A percentile compares a stretch with the other conserved stretches of the same genome.
These are phyloP conservation scores for Listronotus oregonensis DNA, from an alignment of 1,140 invertebrate genomes.

Conservation along the genomic window DNA sequence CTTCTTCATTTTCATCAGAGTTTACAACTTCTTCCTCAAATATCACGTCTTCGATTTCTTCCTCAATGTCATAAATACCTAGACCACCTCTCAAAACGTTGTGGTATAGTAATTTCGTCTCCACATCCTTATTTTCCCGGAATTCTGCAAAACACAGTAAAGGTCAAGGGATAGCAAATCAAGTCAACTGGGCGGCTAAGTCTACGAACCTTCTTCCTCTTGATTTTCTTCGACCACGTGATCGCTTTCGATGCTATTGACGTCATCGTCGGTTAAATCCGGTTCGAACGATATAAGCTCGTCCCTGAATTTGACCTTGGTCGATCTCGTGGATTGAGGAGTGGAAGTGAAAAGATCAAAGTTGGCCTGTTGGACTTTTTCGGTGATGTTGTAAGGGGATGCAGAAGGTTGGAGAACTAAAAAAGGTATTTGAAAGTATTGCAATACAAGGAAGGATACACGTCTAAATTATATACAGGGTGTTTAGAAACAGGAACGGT, in stretches of 20 bases:
- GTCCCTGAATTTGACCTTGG: conserved; percentile 51
- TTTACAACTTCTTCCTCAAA: conserved; percentile 10
- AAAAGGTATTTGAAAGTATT: conserved; percentile 29
- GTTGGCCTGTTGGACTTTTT: conserved; percentile 53
- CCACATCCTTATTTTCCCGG: conserved; percentile 1
- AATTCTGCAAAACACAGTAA: conserved; percentile 5
- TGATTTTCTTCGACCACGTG: conserved; percentile 34
- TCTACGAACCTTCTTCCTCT: conserved; percentile 6
- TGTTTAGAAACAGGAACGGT: background rate
- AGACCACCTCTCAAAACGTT: conserved; percentile 21
- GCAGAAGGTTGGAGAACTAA: conserved; percentile 53
- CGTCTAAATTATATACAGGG: background rate
- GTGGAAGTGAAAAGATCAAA: conserved; percentile 45
- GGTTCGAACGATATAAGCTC: conserved; percentile 53
- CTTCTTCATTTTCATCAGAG: conserved; percentile 30
- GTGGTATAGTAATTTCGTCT: conserved; percentile 5
- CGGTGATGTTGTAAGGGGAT: conserved; percentile 52
- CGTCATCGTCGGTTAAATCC: conserved; percentile 54
- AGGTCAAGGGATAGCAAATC: no score
- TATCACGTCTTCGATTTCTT: conserved; percentile 35
- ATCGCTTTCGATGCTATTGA: conserved; percentile 54
- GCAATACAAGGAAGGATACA: background rate
- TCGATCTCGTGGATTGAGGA: conserved; percentile 29
- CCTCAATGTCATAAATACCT: conserved; percentile 28
- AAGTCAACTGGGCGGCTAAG: no score